Base-by-base conservation (phyloP, 2,888 invertebrate genomes). In the Eupithecia subfuscata region DNA sequence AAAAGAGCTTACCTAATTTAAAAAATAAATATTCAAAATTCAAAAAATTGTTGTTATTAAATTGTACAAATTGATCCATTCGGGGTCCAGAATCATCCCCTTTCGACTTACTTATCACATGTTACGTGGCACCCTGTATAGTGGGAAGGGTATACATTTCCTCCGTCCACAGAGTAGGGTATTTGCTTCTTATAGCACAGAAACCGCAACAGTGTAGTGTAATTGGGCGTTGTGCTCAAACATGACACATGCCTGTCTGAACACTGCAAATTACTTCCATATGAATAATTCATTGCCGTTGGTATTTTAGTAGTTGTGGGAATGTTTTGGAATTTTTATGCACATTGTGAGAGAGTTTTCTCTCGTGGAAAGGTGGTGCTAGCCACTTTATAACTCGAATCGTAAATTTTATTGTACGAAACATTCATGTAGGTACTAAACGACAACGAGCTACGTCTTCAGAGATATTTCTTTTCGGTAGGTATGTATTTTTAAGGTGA, bases 181-280 rank as follows among this genome's bases (percentile, higher is more conserved):
- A 82, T 80, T 82, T 81, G 79, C 81, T 79, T 80, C 79, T 79
- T 80, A 81, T 76, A 79, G 80, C 73, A 69, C 74, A 76, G 78
- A 71, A 75, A 76, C 82, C 80, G 75, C 80, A 79, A 78, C 82
- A 81, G 81, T 80, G 81, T 80, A 79, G 80, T 82, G 82, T 86
- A 85, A 87, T 85, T 85, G 82, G 80, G 81, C 78, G 79, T 82
- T 80, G 76, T 81, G 77, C 78, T 84, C 80, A 82, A 80, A 82
- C 82, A 81, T 81, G 84, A 83, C 84, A 85, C 77, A 80, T 82
- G 82, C 77, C 79, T 78, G 79, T 80, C 79, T 80, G 81, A 79
- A 77, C 81, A 82, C 79, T 70, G 82, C 82, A 83, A 85, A 84
- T 86, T 83, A 84, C 81, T 84, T 82, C 79, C 82, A 74, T 76